Evolutionary conservation across 2,113 vertebrate genomes (phyloP), one percentile per base, ranked within the genome.

Genomic region (Callocephalon fimbriatum): DNA sequence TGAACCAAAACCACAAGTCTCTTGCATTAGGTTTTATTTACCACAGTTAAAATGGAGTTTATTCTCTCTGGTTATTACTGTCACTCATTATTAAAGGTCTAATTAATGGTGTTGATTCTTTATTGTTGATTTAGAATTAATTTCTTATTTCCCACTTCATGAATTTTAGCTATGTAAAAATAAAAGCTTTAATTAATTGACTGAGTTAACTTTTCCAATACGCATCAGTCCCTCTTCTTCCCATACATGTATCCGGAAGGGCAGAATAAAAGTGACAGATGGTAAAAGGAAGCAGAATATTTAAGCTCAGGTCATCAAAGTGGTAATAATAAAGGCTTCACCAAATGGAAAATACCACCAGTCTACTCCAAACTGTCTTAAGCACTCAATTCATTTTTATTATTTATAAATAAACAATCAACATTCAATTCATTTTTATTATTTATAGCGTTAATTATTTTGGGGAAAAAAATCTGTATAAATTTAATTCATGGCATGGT

Each of bases 381-480:
- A 70, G 80, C 37, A 63, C 10, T 86, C 54, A 83, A 74, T 93
- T 93, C 3, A 71, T 86, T 94, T 95, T 93, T 92, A 90, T 90
- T 88, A 54, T 62, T 94, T 92, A 76, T 73, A 48, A 58, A 58
- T 58, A 58, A 56, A 22, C 21, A 56, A 80, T 92, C 67, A 62
- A 86, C 48, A 71, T 8, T 86, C 54, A 86, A 80, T 94, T 90
- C 4, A 71, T 90, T 95, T 95, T 93, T 92, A 90, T 90, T 90
- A 54, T 66, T 94, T 92, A 76, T 73, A 48, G 44, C 75, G 71
- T 86, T 95, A 93, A 91, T 94, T 88, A 67, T 94, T 94, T 75
- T 48, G 17, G 6, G 2, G 1, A 6, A 4, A 26, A 37, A 45
- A 61, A 18, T 72, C 62, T 19, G 3, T 74, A 29, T 70, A 85